Evolutionary conservation across 2,113 vertebrate species (phyloP).

Genomic region (Burhinus oedicnemus): DNA sequence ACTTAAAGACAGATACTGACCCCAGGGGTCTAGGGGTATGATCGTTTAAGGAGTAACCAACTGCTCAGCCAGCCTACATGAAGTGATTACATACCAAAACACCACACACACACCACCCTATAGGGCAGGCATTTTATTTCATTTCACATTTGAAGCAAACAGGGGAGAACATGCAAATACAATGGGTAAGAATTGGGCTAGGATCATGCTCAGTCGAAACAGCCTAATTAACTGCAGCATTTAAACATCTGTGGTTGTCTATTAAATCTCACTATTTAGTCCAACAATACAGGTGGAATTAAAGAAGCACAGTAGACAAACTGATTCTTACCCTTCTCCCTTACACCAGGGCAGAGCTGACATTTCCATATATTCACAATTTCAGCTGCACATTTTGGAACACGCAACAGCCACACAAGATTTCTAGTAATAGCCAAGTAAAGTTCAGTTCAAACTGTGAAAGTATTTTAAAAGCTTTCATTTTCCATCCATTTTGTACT

Average conservation of each 20-base stretch:
- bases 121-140: neutral
- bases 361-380: neutral
- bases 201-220: neutral
- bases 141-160: neutral
- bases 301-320: neutral
- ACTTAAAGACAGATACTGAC: neutral
- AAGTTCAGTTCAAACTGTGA: neutral
- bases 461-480: neutral
- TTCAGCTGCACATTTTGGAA: neutral
- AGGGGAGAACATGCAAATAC: neutral
- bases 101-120: neutral
- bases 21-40: too few relatives aligned
- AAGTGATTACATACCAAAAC: neutral
- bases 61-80: neutral
- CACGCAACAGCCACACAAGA: neutral
- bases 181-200: neutral
- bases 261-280: neutral
- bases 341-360: constrained; percentile 39
- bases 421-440: neutral
- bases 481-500: neutral
- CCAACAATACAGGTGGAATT: constrained; percentile 23
- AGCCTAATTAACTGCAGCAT: neutral
- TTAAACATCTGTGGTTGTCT: neutral
- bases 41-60: neutral
- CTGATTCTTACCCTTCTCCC: neutral